Evolutionary conservation across 2,888 invertebrate species (phyloP).

Genomic region (Sepioteuthis lessoniana): DNA sequence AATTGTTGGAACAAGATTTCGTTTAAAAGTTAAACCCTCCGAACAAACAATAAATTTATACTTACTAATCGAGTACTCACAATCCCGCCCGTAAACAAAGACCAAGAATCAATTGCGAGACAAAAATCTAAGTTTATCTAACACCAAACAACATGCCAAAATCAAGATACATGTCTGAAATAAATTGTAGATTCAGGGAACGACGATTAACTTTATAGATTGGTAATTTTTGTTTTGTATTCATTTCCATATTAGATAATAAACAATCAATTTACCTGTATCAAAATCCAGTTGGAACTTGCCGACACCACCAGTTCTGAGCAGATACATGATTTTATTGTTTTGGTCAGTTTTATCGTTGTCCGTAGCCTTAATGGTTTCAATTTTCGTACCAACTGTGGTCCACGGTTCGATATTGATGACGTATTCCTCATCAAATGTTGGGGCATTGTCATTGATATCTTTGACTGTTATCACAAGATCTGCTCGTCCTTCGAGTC

Average conservation of each 20-base stretch:
- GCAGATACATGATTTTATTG: slow-evolving; percentile 54
- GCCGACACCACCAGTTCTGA: slow-evolving; percentile 53
- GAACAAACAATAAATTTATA: neutral
- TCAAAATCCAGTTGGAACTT: slow-evolving; percentile 53
- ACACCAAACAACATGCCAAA: neutral
- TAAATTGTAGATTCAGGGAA: neutral
- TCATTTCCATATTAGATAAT: neutral
- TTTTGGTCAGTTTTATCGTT: slow-evolving; percentile 51
- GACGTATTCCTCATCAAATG: slow-evolving; percentile 48
- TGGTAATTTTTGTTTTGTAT: neutral
- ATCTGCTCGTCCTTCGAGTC: slow-evolving; percentile 49
- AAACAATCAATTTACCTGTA: slow-evolving; percentile 50
- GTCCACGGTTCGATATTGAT: slow-evolving; percentile 49
- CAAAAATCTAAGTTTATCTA: neutral
- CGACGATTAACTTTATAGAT: neutral
- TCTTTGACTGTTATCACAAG: slow-evolving; percentile 53
- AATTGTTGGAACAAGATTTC: neutral
- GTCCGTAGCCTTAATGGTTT: slow-evolving; percentile 51
- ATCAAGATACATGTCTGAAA: neutral
- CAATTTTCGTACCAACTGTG: slow-evolving; percentile 49
- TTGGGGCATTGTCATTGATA: slow-evolving; percentile 53
- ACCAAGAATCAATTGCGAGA: neutral
- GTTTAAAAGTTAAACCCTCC: neutral
- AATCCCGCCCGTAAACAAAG: neutral
- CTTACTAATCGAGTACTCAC: neutral